Base-by-base conservation (phyloP, 2,888 invertebrate species). In the Arrhopalites spinosus region DNA sequence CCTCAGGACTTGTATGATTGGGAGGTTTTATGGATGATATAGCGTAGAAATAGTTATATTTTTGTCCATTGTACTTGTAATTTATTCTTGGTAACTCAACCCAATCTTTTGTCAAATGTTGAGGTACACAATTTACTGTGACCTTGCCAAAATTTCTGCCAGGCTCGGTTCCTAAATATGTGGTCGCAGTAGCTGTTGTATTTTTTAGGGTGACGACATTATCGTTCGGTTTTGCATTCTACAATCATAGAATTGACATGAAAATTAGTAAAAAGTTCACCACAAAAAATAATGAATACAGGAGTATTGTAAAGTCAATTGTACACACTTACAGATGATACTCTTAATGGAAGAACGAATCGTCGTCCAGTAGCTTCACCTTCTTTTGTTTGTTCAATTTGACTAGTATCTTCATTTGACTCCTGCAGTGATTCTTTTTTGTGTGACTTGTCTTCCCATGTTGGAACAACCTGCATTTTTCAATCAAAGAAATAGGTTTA, bases 71-170 rank as follows among this genome's bases (percentile, higher is more conserved):
- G 78, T 83, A 84, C 27, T 84, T 83, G 78, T 86, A 86, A 82
- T 88, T 88, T 64, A 88, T 86, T 17, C 86, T 84, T 1, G 88
- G 88, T 71, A 88, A 84, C 76, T 88, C 88, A 73, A 86, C 83
- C 59, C 85, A 84, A 5, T 82, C 79, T 29, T 84, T 79, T 0
- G 79, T 80, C 30, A 85, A 75, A 72, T 66, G 50, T 66, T 81
- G 74, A 29, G 78, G 71, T 23, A 77, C 78, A 36, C 74, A 74
- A 29, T 25, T 29, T 11, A 74, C 56, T 13, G n/a, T 7, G 30
- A 53, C n/a, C 23, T 70, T 68, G 36, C 36, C 36, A 36, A 36
- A 36, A 11, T 36, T 11, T 36, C 11, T 36, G 36, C 11, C 36
- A 13, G 23, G 23, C 2, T 59, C 59, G 13, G 7, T 27, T 1